Conservation (phyloP, 2,797 vertebrate genomes). For the Cottoperca gobio region DNA sequence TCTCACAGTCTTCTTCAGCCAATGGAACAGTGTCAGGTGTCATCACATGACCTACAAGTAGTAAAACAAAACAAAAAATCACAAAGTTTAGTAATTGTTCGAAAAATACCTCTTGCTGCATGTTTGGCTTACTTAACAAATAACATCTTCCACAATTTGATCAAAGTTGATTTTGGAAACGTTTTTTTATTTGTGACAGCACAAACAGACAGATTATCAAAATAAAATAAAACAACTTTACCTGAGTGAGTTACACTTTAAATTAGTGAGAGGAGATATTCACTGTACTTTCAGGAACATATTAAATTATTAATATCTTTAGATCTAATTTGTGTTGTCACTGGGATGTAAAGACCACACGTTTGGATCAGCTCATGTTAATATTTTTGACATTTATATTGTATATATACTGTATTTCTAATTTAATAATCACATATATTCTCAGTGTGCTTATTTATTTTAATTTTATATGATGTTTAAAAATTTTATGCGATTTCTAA, state of each 20-base stretch:
- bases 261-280: background rate
- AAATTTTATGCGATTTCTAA: background rate
- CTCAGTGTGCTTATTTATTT: background rate
- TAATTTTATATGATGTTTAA: background rate
- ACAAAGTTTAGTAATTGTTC: background rate
- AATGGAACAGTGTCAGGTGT: background rate
- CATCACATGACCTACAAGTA: background rate
- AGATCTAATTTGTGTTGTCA: background rate
- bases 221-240: background rate
- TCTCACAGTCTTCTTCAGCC: background rate
- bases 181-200: background rate
- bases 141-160: background rate
- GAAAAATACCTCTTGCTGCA: background rate
- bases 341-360: background rate
- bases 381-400: background rate
- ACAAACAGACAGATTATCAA: background rate
- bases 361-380: background rate
- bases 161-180: background rate
- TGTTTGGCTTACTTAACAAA: background rate
- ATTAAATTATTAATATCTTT: background rate
- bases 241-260: background rate
- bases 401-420: background rate
- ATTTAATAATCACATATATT: background rate
- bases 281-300: background rate
- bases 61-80: background rate